Evolutionary conservation across 2,113 vertebrate species (phyloP), one percentile per base, ranked within the genome.

Genomic region (Nesoenas mayeri): DNA sequence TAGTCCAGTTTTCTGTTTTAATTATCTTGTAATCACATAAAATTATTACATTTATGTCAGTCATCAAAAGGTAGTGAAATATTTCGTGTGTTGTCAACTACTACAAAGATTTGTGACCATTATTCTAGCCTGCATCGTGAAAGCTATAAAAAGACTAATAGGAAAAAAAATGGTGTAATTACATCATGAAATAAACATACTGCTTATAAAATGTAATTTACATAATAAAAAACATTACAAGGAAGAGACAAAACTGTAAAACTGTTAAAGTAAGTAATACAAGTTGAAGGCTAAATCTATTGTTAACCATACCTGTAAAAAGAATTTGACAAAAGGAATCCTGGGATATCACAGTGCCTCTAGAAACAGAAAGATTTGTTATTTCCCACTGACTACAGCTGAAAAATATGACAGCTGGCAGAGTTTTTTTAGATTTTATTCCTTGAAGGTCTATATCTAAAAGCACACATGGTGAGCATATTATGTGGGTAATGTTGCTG

Each of bases 91-190:
- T 75, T 82, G 62, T 66, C 58, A 85, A 32, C n/a, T 74, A 16
- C 38, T 77, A 22, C 32, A 77, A 92, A 93, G 40, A 88, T 60
- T 65, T 78, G 60, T 79, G 65, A 62, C 20, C 25, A 48, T 36
- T 92, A 87, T 78, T 85, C 26, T 75, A 93, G 6, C 26, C 34
- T 90, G 11, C 24, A 65, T 71, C 71, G 93, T 67, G 36, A 79
- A 91, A 91, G 14, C 38, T 67, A 38, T 65, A 73, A 93, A 84
- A 91, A 90, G 31, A n/a, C 32, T 83, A 85, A 95, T 62, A 87
- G n/a, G 51, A 94, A 95, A 89, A 89, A 16, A 15, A 73, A 65
- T 57, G 64, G 31, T 19, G 10, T 67, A 74, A 89, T 91, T 69
- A 89, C 15, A 89, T 93, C 1, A 62, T 61, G 31, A 69, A 78